These are phyloP conservation scores for Scaptomyza parva DNA, from an alignment of 2,888 invertebrate species.

Conservation along the genomic window DNA sequence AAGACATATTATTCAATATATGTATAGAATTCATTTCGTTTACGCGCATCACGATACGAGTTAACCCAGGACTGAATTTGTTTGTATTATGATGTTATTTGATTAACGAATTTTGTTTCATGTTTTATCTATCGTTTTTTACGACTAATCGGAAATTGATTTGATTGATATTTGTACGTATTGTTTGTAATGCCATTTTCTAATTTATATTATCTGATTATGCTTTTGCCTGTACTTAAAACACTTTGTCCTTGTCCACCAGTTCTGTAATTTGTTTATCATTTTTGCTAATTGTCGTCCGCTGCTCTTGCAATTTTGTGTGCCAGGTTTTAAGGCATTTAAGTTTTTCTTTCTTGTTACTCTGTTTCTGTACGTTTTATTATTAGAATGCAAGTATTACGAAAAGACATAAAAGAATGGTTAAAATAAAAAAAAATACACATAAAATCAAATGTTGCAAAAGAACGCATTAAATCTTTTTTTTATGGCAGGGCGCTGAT, in stretches of 20 bases:
- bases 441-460: constrained; percentile 60
- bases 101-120: constrained; percentile 54
- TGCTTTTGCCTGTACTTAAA: constrained; percentile 47
- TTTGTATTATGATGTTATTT: constrained; percentile 61
- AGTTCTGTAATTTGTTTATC: constrained; percentile 40
- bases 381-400: constrained; percentile 69
- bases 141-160: constrained; percentile 47
- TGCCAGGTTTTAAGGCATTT: constrained; percentile 59
- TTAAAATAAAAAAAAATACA: constrained; percentile 49
- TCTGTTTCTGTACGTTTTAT: constrained; percentile 51
- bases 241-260: constrained; percentile 42
- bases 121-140: constrained; percentile 40
- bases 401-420: constrained; percentile 54
- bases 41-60: constrained; percentile 52
- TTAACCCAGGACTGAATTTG: constrained; percentile 71
- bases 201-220: constrained; percentile 46
- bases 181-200: constrained; percentile 59
- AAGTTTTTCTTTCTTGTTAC: constrained; percentile 27
- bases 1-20: background rate
- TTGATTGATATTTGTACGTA: constrained; percentile 46
- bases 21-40: constrained; percentile 34
- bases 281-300: constrained; percentile 30
- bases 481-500: constrained; percentile 41
- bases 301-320: constrained; percentile 23
- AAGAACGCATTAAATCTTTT: constrained; percentile 8